Conservation (phyloP, 2,113 vertebrate species). For the Hipposideros armiger region DNA sequence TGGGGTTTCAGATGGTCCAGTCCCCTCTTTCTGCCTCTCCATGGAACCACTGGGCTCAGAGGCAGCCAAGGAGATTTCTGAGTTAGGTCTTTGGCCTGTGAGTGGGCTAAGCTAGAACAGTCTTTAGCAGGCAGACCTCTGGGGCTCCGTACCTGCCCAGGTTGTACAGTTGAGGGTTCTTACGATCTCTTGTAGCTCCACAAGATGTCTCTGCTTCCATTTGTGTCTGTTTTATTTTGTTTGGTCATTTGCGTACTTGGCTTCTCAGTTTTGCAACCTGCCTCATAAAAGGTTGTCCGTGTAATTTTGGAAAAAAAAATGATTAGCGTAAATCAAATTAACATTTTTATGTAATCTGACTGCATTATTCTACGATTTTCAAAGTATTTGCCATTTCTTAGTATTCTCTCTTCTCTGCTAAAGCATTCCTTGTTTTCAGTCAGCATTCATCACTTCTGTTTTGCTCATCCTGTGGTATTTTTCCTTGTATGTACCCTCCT, state of each 20-base stretch:
- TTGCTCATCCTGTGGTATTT: not conserved
- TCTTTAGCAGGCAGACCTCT: not conserved
- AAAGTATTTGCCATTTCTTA: not conserved
- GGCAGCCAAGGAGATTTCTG: not conserved
- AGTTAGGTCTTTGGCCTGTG: not conserved
- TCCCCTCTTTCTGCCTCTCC: constrained; percentile 28
- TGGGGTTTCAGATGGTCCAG: not conserved
- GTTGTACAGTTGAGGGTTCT: not conserved
- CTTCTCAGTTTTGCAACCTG: not conserved
- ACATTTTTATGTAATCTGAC: not conserved
- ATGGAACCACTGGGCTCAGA: not conserved
- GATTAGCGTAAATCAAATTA: not conserved
- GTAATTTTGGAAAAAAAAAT: not conserved
- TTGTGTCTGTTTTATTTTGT: not conserved
- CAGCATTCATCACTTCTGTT: not conserved
- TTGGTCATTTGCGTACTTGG: not conserved
- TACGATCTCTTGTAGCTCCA: not conserved
- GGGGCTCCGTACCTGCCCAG: not conserved
- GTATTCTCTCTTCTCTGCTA: not conserved
- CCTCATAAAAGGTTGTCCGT: not conserved
- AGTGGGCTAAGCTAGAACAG: not conserved
- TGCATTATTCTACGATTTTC: not conserved
- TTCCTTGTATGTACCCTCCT: not conserved
- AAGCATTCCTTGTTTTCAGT: not conserved
- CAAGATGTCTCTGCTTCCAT: not conserved